Percentiles rank a stretch among this genome's conserved stretches.
These are phyloP conservation scores for Felis catus DNA, from an alignment of 2,113 vertebrate species.

Conservation along the genomic window F.catus_Fca126_mat1.0 CM031412.1:169204501-169205000, in stretches of 20 bases:
- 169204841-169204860: constrained; percentile 63
- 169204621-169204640: constrained; percentile 77
- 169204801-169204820: constrained; percentile 50
- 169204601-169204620: constrained; percentile 91
- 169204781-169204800: constrained; percentile 31
- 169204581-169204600: constrained; percentile 81
- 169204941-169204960: constrained; percentile 79
- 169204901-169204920: constrained; percentile 53
- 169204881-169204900: constrained; percentile 54
- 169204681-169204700: neutral
- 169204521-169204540: constrained; percentile 71
- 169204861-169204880: constrained; percentile 73
- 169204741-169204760: constrained; percentile 22
- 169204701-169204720: constrained; percentile 22
- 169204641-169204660: constrained; percentile 32
- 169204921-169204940: constrained; percentile 68
- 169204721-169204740: constrained; percentile 46
- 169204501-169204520: constrained; percentile 71
- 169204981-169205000: constrained; percentile 58
- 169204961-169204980: constrained; percentile 75
- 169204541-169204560: constrained; percentile 66
- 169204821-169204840: constrained; percentile 53
- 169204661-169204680: constrained; percentile 61
- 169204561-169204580: constrained; percentile 72
- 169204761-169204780: constrained; percentile 69